Base-by-base conservation (phyloP, 2,797 vertebrate genomes). In the Xenentodon cancila region DNA sequence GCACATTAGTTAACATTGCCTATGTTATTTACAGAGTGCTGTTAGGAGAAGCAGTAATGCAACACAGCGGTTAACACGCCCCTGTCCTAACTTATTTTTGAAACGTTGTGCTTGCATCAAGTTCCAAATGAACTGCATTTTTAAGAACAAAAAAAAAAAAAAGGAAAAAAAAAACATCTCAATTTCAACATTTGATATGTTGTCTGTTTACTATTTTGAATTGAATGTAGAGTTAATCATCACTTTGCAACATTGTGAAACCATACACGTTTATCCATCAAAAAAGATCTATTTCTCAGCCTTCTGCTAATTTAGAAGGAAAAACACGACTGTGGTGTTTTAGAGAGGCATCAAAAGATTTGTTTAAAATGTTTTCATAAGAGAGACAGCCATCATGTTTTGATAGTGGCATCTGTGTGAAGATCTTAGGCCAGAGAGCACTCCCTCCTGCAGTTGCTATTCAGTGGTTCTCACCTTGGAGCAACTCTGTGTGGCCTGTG, bases 401-500 rank as follows among this genome's bases (percentile, higher is more conserved):
- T 55, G 20, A 77, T 53, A 46, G 64, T 37, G 22, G 64, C 58
- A 54, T 66, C 43, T 49, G 54, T 71, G 56, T 49, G 72, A 21
- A 60, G 68, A 9, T 50, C 55, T 57, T 32, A 18, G 51, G 19
- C 69, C 60, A 21, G 57, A 75, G 72, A 68, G 43, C 58, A 47
- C 67, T 70, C 63, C 79, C 46, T 75, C 66, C 76, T 61, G 67
- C 81, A 71, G 32, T 64, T 71, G 79, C 81, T 73, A 77, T 79
- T 80, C 71, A 69, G 64, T 60, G 71, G 77, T 61, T 80, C 71
- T 51, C 75, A 80, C 65, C 71, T 55, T 32, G 63, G 64, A 74
- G 60, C 75, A 75, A 61, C 72, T 65, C 22, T 49, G 46, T 82
- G 76, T 57, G 73, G 66, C 21, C 67, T 49, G 69, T 73, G 73